Evolutionary conservation across 2,797 vertebrate genomes (phyloP).

Genomic region (Cyclura pinguis): DNA sequence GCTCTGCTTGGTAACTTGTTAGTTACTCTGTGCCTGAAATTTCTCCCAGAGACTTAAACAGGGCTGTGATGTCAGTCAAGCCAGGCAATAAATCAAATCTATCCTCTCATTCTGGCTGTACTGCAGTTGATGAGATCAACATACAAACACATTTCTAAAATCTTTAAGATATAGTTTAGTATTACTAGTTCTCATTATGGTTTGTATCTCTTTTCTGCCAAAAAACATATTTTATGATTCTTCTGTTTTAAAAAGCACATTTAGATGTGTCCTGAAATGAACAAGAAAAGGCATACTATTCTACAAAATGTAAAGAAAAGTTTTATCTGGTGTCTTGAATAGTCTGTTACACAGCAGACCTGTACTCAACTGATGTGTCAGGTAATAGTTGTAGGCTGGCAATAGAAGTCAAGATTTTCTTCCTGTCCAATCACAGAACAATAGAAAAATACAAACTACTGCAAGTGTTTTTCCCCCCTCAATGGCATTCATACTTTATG

Average conservation of each 20-base stretch:
- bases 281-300: neutral
- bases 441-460: neutral
- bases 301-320: neutral
- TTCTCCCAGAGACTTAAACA: constrained; percentile 48
- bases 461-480: neutral
- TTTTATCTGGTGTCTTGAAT: neutral
- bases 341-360: neutral
- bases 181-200: constrained; percentile 16
- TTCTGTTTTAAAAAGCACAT: neutral
- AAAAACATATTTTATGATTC: constrained; percentile 42
- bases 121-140: constrained; percentile 49
- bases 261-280: neutral
- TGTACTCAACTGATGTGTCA: neutral
- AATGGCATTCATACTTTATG: neutral
- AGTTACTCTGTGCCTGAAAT: constrained; percentile 54
- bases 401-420: neutral
- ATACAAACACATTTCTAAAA: constrained; percentile 17
- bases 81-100: constrained; percentile 44
- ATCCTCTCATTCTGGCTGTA: constrained; percentile 37
- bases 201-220: neutral
- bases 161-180: neutral
- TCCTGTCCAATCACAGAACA: neutral
- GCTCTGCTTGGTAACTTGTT: constrained; percentile 47
- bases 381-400: neutral
- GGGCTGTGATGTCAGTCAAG: constrained; percentile 49